These are phyloP conservation scores for Tringa solitaria DNA, from an alignment of 2,113 vertebrate species.

Conservation along the genomic window DNA sequence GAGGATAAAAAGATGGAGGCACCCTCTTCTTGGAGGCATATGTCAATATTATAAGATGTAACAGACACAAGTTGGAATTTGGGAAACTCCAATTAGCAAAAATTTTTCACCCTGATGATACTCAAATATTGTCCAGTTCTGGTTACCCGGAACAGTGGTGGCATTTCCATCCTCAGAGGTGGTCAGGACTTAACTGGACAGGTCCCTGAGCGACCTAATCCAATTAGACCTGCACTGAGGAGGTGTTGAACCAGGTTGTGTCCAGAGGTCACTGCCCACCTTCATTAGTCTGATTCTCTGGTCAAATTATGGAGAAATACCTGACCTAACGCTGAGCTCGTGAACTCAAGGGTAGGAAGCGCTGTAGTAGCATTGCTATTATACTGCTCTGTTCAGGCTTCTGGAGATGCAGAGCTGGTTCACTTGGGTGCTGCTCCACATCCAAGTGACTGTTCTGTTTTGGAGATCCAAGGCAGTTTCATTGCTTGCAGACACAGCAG, in stretches of 20 bases:
- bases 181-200: neutral
- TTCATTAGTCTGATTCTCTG: neutral
- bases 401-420: neutral
- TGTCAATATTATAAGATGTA: neutral
- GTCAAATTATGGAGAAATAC: neutral
- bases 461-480: neutral
- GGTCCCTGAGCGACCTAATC: neutral
- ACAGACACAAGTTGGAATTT: neutral
- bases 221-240: neutral
- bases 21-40: neutral
- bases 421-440: neutral
- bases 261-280: neutral
- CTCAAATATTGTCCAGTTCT: neutral
- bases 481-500: neutral
- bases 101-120: rapidly evolving
- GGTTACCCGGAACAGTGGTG: neutral
- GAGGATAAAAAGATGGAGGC: neutral
- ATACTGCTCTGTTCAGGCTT: neutral
- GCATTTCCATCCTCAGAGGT: neutral
- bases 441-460: neutral
- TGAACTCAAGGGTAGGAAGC: neutral
- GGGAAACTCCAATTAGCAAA: neutral
- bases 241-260: neutral
- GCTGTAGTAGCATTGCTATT: neutral
- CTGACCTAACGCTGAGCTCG: neutral